Percentiles rank a stretch among this genome's conserved stretches.
phyloP scores from a whole-genome alignment of 2,888 invertebrate genomes.

The Petrophora chlorosata region DNA sequence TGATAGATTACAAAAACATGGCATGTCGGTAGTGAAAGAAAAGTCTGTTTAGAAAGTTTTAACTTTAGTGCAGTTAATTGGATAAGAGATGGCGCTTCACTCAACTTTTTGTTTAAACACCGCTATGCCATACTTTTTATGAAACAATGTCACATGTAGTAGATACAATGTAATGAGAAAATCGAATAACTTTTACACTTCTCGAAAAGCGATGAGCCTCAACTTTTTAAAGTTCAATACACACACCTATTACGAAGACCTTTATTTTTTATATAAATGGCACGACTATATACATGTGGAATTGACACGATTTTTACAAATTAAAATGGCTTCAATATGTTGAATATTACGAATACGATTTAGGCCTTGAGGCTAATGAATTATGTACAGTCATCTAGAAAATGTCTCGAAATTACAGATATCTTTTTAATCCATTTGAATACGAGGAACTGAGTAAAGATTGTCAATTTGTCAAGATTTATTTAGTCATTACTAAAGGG shows the following conservation, averaged over 20 bases:
- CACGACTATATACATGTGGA: slow-evolving; percentile 80
- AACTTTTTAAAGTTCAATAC: slow-evolving; percentile 54
- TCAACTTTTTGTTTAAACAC: slow-evolving; percentile 8
- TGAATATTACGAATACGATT: slow-evolving; percentile 40
- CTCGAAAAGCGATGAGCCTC: slow-evolving; percentile 48
- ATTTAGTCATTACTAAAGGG: too few species aligned
- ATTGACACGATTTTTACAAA: slow-evolving; percentile 75
- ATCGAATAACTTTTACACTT: slow-evolving; percentile 30
- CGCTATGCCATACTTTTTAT: slow-evolving; percentile 21
- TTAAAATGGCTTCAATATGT: slow-evolving; percentile 47
- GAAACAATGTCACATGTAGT: slow-evolving; percentile 19
- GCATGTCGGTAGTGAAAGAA: neutral
- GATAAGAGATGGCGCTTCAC: slow-evolving; percentile 20
- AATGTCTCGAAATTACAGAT: slow-evolving; percentile 14
- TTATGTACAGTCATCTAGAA: slow-evolving; percentile 44
- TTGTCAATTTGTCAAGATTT: too few species aligned
- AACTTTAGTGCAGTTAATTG: slow-evolving; percentile 1
- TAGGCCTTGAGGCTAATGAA: slow-evolving; percentile 55
- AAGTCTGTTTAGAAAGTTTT: neutral
- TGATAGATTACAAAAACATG: slow-evolving; percentile 4
- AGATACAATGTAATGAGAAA: slow-evolving; percentile 27
- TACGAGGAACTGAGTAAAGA: too few species aligned
- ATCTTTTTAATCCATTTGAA: too few species aligned
- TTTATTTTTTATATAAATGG: slow-evolving; percentile 62
- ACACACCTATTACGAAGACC: slow-evolving; percentile 56